Evolutionary conservation across 2,113 vertebrate genomes (phyloP).

Genomic region (Numida meleagris): DNA sequence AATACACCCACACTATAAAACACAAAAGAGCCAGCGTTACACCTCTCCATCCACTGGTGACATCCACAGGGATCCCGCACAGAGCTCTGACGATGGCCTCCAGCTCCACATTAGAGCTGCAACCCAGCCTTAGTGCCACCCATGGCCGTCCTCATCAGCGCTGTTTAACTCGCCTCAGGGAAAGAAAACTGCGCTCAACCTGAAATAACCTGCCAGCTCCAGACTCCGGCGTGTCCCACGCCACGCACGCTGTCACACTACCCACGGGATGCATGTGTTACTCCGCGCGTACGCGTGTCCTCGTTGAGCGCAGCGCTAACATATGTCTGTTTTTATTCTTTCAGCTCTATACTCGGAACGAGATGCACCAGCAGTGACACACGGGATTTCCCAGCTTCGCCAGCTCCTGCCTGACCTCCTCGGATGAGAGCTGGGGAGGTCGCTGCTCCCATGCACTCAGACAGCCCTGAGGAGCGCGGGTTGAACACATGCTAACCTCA

Average conservation of each 20-base stretch:
- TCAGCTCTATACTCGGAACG: background rate
- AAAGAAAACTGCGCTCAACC: background rate
- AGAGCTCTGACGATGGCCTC: background rate
- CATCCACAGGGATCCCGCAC: background rate
- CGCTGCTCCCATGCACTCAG: background rate
- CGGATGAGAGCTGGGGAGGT: fast-evolving
- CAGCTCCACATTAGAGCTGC: background rate
- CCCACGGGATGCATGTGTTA: background rate
- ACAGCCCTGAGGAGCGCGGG: background rate
- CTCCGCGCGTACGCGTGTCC: background rate
- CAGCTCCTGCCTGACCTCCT: background rate
- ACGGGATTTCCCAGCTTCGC: background rate
- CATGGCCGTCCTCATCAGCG: background rate
- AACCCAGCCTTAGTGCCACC: slow-evolving; percentile 12
- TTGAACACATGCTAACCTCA: background rate
- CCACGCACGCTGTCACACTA: background rate
- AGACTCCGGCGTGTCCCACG: background rate
- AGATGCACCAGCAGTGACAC: fast-evolving
- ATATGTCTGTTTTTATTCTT: background rate
- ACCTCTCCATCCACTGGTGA: background rate
- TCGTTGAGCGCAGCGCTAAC: fast-evolving
- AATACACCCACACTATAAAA: background rate
- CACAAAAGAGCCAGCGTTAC: background rate
- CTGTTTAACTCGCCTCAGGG: background rate
- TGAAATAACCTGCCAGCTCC: slow-evolving; percentile 46